A percentile compares a stretch with the other conserved stretches of the same genome.
These are phyloP conservation scores for Patagioenas fasciata DNA, from an alignment of 2,113 vertebrate species.

Conservation along the genomic window DNA sequence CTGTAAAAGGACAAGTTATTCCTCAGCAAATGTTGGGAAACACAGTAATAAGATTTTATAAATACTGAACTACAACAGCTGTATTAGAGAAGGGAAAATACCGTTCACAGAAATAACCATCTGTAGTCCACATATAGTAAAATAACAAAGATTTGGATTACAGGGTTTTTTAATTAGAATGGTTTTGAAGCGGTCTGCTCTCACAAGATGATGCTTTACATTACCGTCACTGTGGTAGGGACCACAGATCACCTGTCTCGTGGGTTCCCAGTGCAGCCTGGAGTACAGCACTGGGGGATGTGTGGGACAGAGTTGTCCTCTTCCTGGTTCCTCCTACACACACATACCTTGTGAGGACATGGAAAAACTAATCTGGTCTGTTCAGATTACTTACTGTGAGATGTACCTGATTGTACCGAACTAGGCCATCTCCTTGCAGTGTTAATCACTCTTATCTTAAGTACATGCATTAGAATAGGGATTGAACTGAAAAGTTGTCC, in stretches of 20 bases:
- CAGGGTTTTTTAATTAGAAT: not conserved
- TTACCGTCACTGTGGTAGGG: not conserved
- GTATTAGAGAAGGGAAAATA: not conserved
- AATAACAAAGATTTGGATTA: not conserved
- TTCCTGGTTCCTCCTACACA: not conserved
- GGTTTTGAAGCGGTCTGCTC: not conserved
- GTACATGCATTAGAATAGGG: not conserved
- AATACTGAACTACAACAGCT: not conserved
- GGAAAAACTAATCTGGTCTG: constrained; percentile 51
- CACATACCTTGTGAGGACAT: not conserved
- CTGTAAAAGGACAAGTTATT: constrained; percentile 43
- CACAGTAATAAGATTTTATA: not conserved
- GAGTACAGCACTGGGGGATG: not conserved
- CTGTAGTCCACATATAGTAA: not conserved
- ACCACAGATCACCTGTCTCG: not conserved
- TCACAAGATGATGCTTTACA: not conserved
- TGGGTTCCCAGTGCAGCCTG: not conserved
- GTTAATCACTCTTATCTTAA: constrained; percentile 28
- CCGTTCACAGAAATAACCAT: not conserved
- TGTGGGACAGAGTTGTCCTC: not conserved
- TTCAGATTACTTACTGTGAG: constrained; percentile 18
- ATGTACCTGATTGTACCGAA: not conserved
- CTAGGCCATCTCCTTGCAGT: constrained; percentile 32
- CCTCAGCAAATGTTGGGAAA: not conserved
- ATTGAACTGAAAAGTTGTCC: constrained; percentile 8